Percentiles rank a stretch among this genome's conserved stretches.
Evolutionary conservation across 2,113 vertebrate genomes (phyloP).

Genomic region (Menura novaehollandiae): DNA sequence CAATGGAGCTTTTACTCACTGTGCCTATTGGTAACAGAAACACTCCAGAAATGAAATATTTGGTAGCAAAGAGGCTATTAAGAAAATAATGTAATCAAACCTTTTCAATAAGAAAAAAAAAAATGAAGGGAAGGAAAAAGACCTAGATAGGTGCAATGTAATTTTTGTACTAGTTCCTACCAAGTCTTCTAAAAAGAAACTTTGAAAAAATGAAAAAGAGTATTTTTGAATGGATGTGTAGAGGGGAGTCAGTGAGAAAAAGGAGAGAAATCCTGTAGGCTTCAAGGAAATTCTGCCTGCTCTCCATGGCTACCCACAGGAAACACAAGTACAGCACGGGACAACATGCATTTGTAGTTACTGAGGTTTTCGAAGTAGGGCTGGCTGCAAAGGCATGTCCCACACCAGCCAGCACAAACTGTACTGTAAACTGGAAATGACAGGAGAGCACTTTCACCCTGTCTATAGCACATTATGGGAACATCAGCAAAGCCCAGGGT

Average conservation of each 20-base stretch:
- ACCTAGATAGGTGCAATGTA: background rate
- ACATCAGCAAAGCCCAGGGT: slow-evolving; percentile 43
- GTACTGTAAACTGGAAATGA: slow-evolving; percentile 39
- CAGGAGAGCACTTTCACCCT: background rate
- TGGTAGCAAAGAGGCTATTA: background rate
- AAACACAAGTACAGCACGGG: background rate
- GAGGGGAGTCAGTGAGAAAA: background rate
- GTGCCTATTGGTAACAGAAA: background rate
- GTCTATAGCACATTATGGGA: slow-evolving; percentile 26
- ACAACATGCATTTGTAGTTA: background rate
- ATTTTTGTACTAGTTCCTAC: background rate
- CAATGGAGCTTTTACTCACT: background rate
- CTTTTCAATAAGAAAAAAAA: background rate
- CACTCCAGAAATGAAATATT: background rate
- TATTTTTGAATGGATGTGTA: background rate
- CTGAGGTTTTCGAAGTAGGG: background rate
- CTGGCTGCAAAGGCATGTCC: slow-evolving; percentile 22
- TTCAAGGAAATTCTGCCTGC: background rate
- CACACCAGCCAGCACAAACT: slow-evolving; percentile 25
- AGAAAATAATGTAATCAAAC: background rate
- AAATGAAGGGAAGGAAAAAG: background rate
- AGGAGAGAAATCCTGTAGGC: background rate
- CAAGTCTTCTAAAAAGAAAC: background rate
- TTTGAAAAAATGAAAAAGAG: background rate
- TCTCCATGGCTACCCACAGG: background rate